Base-by-base conservation (phyloP, 64 coral and sea anemone species). In the Porites lutea region DNA sequence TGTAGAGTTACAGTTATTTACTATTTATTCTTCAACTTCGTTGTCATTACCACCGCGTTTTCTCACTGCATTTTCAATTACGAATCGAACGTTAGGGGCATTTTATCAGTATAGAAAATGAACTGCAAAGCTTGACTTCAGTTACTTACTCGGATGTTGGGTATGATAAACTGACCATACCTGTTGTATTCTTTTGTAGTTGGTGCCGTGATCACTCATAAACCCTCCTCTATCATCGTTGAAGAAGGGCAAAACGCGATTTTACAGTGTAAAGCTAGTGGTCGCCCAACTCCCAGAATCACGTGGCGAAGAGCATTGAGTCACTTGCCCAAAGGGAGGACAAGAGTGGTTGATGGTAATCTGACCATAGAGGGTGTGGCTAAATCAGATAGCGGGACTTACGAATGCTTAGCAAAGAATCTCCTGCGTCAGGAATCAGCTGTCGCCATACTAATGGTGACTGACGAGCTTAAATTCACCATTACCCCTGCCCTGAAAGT, bases 241-340 rank as follows among this genome's bases (percentile, higher is more conserved):
- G 74, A 89, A 67, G 87, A 89, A 89, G 59, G 73, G 8, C 14
- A 78, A 59, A 68, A 60, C 37, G 59, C 65, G 18, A 89, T 37
- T 2, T 20, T 88, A 18, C 5, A 15, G 15, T 88, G 86, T 52
- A 19, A 46, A 16, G 86, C 86, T 37, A 79, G 5, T 50, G 87
- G 87, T 52, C 74, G 19, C 19, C 87, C 87, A 6, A 67, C 10
- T 21, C 87, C 87, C 23, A 79, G 21, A 5, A 5, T 79, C 58
- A 67, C 61, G 0, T 89, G 87, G 87, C 64, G 55, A 23, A 89
- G 79, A 75, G 74, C 59, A 21, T 68, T 66, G 9, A 9, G 48
- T 47, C 52, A 47, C 21, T 15, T 76, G 70, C 52, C 67, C 47
- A 52, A 83, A 73, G 54, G 4, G 15, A 60, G 47, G 78, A 71